Base-by-base conservation (phyloP, 2,888 invertebrate species). In the Ophioninae sp. region DNA sequence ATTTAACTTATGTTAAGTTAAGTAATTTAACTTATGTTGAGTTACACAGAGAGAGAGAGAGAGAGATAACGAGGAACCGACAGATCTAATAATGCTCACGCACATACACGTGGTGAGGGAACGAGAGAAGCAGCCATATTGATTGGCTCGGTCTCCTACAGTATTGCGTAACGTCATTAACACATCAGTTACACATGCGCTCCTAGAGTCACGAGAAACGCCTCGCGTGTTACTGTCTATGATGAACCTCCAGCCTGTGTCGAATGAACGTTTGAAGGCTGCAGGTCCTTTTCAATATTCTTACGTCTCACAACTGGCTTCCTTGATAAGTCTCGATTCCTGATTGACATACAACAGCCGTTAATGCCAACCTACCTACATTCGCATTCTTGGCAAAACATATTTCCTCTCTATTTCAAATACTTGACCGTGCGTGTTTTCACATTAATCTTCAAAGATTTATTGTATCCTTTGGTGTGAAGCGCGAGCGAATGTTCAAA, bases 121-220 rank as follows among this genome's bases (percentile, higher is more conserved):
- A 82, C 85, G 44, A 69, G 79, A 78, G 79, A 77, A n/a, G 82
- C 73, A 65, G 77, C 83, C 83, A 80, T 92, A 91, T 91, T 91
- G 91, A 92, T 92, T 91, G 91, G 90, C 90, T 89, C 87, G 89
- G 88, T 90, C 83, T 74, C 76, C 64, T 83, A 68, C 88, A 87
- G 87, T 87, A 91, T 92, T 92, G 90, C 91, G 90, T 91, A 92
- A 92, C 90, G 91, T 91, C 91, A 91, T 92, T 92, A 92, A 91
- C 91, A 90, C 90, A 90, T 90, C 90, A 90, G 90, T 90, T 89
- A 91, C 90, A 91, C 91, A 90, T 90, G 89, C 91, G 89, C 90
- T 87, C 37, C 56, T 76, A 86, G 87, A 86, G 84, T 86, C 85
- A 81, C 85, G 63, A 68, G 77, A 44, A 68, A 76, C 59, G 78